A percentile compares a stretch with the other conserved stretches of the same genome.
Evolutionary conservation across 2,113 vertebrate genomes (phyloP).

Genomic region (Boleophthalmus pectinirostris): DNA sequence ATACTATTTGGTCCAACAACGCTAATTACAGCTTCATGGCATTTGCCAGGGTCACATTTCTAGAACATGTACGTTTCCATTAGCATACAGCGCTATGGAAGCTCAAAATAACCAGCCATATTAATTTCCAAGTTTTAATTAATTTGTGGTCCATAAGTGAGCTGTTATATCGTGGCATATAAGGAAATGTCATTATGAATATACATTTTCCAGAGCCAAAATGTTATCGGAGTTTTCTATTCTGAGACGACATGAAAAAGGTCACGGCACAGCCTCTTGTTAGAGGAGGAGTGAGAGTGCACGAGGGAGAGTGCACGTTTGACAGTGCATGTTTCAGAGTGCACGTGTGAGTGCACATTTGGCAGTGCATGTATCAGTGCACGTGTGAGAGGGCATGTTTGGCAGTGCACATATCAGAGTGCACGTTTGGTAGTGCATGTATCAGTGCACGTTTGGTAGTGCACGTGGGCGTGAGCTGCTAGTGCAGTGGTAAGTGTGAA

Average conservation of each 20-base stretch:
- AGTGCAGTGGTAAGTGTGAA: conserved; percentile 34
- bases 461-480: conserved; percentile 21
- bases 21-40: neutral
- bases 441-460: too few species aligned
- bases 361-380: too few species aligned
- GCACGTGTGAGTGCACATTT: too few species aligned
- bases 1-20: neutral
- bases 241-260: conserved; percentile 17
- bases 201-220: conserved; percentile 3
- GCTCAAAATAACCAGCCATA: neutral
- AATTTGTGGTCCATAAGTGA: neutral
- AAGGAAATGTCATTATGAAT: neutral
- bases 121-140: neutral
- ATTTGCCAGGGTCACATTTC: neutral
- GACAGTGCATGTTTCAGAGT: too few species aligned
- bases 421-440: too few species aligned
- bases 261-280: neutral
- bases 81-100: too few species aligned
- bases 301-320: neutral
- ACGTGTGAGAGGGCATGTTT: too few species aligned
- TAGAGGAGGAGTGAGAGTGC: conserved; percentile 16
- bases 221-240: conserved; percentile 18
- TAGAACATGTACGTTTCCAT: neutral
- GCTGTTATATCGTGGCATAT: neutral
- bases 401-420: too few species aligned